Conservation (phyloP, 2,113 vertebrate genomes). For the Bos taurus region ARS-UCD2.0 NC_037357.1:17292501-17293000, state of each 20-base stretch:
- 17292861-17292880: background rate
- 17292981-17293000: slow-evolving; percentile 2
- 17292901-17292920: background rate
- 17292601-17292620: background rate
- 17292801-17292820: background rate
- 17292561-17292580: background rate
- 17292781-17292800: background rate
- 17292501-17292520: background rate
- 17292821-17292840: background rate
- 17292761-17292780: background rate
- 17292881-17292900: background rate
- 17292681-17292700: background rate
- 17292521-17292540: background rate
- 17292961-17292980: background rate
- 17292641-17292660: background rate
- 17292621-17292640: background rate
- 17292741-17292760: background rate
- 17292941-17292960: background rate
- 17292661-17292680: background rate
- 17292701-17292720: background rate
- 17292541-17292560: background rate
- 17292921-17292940: background rate
- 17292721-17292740: background rate
- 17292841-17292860: background rate
- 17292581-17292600: background rate